phyloP scores from a whole-genome alignment of 2,888 invertebrate species.

The Hesperia comma region DNA sequence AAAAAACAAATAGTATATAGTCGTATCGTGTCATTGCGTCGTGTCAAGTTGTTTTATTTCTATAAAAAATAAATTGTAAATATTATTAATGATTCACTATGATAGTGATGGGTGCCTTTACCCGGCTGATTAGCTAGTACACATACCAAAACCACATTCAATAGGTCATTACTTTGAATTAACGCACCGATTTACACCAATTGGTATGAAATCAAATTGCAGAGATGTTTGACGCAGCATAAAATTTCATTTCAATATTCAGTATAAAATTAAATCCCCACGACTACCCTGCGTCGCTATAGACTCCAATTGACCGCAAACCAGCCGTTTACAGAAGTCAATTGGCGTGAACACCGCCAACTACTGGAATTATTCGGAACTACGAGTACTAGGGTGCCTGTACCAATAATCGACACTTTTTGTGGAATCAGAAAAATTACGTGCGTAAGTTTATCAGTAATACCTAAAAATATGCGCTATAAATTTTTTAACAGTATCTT shows the following conservation, averaged over 20 bases:
- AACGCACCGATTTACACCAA: not conserved
- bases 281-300: not conserved
- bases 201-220: not conserved
- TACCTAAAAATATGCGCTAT: no score
- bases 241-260: conserved; percentile 30
- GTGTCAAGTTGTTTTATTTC: no score
- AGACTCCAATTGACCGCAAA: conserved; percentile 23
- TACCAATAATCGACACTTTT: conserved; percentile 8
- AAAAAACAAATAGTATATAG: no score
- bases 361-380: conserved; percentile 22
- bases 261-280: conserved; percentile 25
- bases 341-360: conserved; percentile 26
- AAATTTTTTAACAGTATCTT: no score
- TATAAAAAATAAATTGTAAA: no score
- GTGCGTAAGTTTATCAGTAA: no score
- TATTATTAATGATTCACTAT: no score
- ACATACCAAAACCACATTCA: no score
- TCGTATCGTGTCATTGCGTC: no score
- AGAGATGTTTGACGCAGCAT: conserved; percentile 16
- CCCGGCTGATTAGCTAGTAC: no score
- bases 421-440: no score
- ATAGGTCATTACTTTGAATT: not conserved
- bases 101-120: no score
- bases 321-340: conserved; percentile 20
- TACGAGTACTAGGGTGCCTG: not conserved